Evolutionary conservation across 2,888 invertebrate species (phyloP), one percentile per base, ranked within the genome.

Genomic region (Iphiclides podalirius): DNA sequence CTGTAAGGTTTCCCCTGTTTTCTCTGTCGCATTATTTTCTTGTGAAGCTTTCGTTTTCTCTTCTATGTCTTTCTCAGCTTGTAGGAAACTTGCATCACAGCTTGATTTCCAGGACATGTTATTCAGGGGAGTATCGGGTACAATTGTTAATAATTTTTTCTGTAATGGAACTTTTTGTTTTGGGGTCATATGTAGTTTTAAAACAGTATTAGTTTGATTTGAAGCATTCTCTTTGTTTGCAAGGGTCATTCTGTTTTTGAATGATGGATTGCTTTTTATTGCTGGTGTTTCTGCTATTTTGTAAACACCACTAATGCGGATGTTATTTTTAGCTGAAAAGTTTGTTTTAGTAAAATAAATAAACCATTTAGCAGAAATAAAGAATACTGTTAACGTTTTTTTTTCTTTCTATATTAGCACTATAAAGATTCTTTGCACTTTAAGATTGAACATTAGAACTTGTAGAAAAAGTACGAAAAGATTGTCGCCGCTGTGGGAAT

Each of bases 21-120:
- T 75, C 54, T 79, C 76, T 39, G 78, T 57, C 12, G 69, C 71
- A n/a, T n/a, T n/a, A 50, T 75, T 69, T 34, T 76, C 64, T 20
- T 55, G 34, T 40, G 73, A 48, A 7, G 59, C 65, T 50, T 69
- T 64, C 1, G 54, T 57, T 54, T 73, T 76, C 35, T 67, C 69
- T 45, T 80, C 79, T 40, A 66, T 54, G 17, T 77, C 75, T 55
- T 78, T 80, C 43, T 88, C 87, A 20, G 69, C 79, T 60, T 70
- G 72, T 36, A 88, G 59, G 45, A 88, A 88, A 60, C 87, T 87
- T 6, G 70, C 69, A 58, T 88, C 86, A 60, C 76, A 70, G 41
- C 73, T 77, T 0, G 80, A 81, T 55, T 77, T 79, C 66, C 74
- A 79, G 2, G 83, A 84, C 38, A 70, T 65, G 53, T 82, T 82